Evolutionary conservation across 1,140 invertebrate species (phyloP).

Genomic region (Eufriesea mexicana): DNA sequence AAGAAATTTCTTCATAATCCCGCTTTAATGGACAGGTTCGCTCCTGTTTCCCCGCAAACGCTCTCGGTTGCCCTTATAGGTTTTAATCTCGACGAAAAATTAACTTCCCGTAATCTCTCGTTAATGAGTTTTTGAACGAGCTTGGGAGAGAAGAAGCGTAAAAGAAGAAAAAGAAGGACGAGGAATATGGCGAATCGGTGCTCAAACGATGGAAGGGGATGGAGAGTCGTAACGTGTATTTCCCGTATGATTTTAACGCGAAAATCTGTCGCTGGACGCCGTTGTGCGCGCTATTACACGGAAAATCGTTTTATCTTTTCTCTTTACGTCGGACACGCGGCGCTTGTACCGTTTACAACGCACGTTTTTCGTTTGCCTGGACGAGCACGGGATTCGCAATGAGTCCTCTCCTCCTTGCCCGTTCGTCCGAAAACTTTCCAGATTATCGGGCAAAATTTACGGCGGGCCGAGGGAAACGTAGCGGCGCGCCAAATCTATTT

Average conservation of each 20-base stretch:
- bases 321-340: not conserved
- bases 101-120: constrained; percentile 34
- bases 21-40: constrained; percentile 5
- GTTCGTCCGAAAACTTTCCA: constrained; percentile 60
- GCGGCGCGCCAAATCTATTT: constrained; percentile 64
- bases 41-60: not conserved
- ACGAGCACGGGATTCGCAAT: constrained; percentile 43
- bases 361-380: constrained; percentile 45
- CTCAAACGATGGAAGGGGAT: not conserved
- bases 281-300: not conserved
- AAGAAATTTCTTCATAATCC: constrained; percentile 3
- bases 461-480: constrained; percentile 30
- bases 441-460: constrained; percentile 64
- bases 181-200: not conserved
- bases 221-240: too few relatives aligned
- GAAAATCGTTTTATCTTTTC: constrained; percentile 11
- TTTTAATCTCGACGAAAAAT: constrained; percentile 28
- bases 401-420: constrained; percentile 29
- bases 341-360: constrained; percentile 10
- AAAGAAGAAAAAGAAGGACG: too few relatives aligned
- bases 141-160: not conserved
- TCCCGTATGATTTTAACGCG: not conserved
- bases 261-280: not conserved
- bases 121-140: constrained; percentile 30
- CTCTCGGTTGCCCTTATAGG: not conserved